Evolutionary conservation across 1,140 invertebrate species (phyloP).

Genomic region (Dolichoris vasculosae): DNA sequence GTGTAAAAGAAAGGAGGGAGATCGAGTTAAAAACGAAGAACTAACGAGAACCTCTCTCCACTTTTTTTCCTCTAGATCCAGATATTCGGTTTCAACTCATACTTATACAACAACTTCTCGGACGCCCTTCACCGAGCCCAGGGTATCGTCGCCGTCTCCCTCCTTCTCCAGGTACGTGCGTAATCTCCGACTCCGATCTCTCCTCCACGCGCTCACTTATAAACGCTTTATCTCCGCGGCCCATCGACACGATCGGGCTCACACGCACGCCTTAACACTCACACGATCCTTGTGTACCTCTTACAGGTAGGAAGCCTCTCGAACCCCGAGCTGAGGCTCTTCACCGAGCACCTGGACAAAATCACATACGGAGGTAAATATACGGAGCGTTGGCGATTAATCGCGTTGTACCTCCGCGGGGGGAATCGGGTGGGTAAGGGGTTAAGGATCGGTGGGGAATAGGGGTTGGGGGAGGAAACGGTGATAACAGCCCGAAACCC

Average conservation of each 20-base stretch:
- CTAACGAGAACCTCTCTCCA: not conserved
- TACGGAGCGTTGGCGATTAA: not conserved
- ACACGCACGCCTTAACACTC: not conserved
- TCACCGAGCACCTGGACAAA: conserved; percentile 91
- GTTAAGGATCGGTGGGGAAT: not conserved
- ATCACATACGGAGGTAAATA: conserved; percentile 89
- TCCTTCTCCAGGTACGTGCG: conserved; percentile 87
- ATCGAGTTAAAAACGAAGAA: not conserved
- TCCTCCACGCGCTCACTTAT: conserved; percentile 58
- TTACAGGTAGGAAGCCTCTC: conserved; percentile 89
- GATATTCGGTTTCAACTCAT: conserved; percentile 95
- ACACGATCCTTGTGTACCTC: conserved; percentile 55
- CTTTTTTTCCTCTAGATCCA: conserved; percentile 83
- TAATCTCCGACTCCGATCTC: conserved; percentile 55
- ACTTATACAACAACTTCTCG: conserved; percentile 93
- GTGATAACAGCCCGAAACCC: too few relatives aligned
- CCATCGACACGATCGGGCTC: conserved; percentile 18
- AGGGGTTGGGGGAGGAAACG: not conserved
- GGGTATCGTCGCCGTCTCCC: conserved; percentile 90
- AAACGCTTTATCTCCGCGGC: conserved; percentile 48
- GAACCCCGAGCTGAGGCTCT: conserved; percentile 88
- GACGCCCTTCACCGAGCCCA: conserved; percentile 91
- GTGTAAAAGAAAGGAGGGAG: not conserved
- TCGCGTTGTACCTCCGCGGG: not conserved
- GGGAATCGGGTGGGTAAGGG: too few relatives aligned